Percentiles rank a stretch among this genome's conserved stretches.
Evolutionary conservation across 2,888 invertebrate species (phyloP).

Genomic region (Rotaria macrura): DNA sequence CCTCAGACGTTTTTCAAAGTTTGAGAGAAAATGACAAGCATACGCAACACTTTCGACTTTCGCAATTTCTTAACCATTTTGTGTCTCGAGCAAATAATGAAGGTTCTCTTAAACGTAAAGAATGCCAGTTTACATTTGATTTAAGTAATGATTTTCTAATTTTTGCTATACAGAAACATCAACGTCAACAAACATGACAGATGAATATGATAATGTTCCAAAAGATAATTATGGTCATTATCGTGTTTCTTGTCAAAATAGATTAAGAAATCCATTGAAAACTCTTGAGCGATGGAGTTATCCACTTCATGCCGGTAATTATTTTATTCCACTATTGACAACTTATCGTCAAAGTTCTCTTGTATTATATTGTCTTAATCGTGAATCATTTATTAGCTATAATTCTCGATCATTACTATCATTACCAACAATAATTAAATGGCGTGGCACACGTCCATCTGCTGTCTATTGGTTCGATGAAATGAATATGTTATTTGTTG

Average conservation of each 20-base stretch:
- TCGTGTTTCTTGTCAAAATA: neutral
- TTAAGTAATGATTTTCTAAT: neutral
- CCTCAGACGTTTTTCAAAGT: no score
- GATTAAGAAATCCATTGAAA: neutral
- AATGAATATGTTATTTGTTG: slow-evolving; percentile 12
- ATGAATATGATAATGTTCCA: slow-evolving; percentile 17
- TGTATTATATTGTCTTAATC: neutral
- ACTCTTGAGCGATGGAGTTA: neutral
- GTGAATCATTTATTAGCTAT: slow-evolving; percentile 9
- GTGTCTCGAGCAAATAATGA: no score
- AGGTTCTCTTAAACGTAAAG: no score
- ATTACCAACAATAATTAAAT: neutral
- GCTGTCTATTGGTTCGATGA: slow-evolving; percentile 10
- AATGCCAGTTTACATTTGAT: neutral
- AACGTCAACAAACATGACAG: neutral
- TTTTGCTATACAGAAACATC: neutral
- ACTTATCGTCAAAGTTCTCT: neutral
- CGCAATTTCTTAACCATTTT: no score
- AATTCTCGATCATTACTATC: neutral
- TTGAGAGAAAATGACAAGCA: no score
- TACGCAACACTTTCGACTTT: no score
- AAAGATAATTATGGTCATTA: neutral
- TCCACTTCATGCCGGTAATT: neutral
- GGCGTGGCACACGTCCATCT: neutral
- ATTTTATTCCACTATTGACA: neutral